A percentile compares a stretch with the other conserved stretches of the same genome.
Evolutionary conservation across 1,140 invertebrate genomes (phyloP).

Genomic region (Brachionus paranguensis): DNA sequence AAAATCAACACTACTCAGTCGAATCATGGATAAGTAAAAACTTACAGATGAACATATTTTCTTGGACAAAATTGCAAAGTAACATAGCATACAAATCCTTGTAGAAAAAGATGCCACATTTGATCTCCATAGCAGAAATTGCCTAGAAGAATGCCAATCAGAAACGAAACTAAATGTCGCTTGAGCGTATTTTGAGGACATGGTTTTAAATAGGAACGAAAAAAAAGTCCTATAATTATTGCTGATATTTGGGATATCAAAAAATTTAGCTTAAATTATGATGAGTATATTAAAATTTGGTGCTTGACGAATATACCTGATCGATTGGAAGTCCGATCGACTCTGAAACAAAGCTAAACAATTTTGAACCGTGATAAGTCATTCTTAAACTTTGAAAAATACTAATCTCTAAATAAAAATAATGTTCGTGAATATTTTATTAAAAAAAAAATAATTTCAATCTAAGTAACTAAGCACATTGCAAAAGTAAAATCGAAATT

Average conservation of each 20-base stretch:
- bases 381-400: background rate
- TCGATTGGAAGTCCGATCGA: constrained; percentile 4
- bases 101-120: constrained; percentile 47
- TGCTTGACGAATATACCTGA: background rate
- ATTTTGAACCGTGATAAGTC: constrained; percentile 4
- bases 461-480: background rate
- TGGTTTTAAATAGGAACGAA: constrained; percentile 25
- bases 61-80: constrained; percentile 43
- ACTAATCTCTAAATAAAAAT: background rate
- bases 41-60: constrained; percentile 6
- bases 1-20: background rate
- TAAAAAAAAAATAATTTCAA: background rate
- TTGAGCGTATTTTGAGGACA: constrained; percentile 6
- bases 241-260: constrained; percentile 17
- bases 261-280: constrained; percentile 22
- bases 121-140: constrained; percentile 42
- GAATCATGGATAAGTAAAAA: background rate
- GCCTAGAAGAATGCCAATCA: constrained; percentile 21
- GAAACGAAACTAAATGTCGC: background rate
- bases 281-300: too few species aligned
- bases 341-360: constrained; percentile 29
- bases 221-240: background rate
- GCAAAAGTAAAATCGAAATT: background rate
- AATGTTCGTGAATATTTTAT: background rate
- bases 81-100: constrained; percentile 45